Base-by-base conservation (phyloP, 2,888 invertebrate species). In the Antheraea assamensis region DNA sequence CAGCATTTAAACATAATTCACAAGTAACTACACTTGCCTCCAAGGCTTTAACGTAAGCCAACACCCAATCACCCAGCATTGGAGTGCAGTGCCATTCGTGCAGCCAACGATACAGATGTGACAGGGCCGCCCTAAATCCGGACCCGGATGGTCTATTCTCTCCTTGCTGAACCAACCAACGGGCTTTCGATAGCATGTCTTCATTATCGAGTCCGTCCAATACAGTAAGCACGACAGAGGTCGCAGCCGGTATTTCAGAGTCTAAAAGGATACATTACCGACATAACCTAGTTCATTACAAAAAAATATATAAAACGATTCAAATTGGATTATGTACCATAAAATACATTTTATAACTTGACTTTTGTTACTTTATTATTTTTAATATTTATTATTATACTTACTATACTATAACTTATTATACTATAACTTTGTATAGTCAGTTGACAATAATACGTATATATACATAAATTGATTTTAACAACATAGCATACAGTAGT, bases 61-160 rank as follows among this genome's bases (percentile, higher is more conserved):
- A 90, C 2, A 97, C 95, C 95, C 97, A 96, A 17, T 95, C 92
- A 42, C 96, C 96, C 0, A 97, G 90, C 70, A 95, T 95, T 3
- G 96, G 95, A 0, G 96, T 96, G 76, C 95, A 95, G 35, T 95
- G 95, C 95, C 96, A 96, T 73, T 95, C 93, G 1, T 95, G 92
- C 74, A 97, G 87, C 97, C 97, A 97, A n/a, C 90, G 91, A 82
- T 96, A 97, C 1, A 97, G 90, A 71, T 96, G 95, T 30, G 94
- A 93, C 3, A 97, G 90, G 0, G 97, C 96, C 71, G 95, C 95
- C 27, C 95, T 94, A 15, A 97, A 92, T 55, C 95, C 95, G 0
- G 93, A 92, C 19, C 95, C 95, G 0, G 87, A 89, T 0, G 91
- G 90, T 0, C 90, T 90, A 30, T 88, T 88, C 17, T 92, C 90